These are phyloP conservation scores for Coracopsis vasa DNA, from an alignment of 2,113 vertebrate genomes.

Conservation along the genomic window DNA sequence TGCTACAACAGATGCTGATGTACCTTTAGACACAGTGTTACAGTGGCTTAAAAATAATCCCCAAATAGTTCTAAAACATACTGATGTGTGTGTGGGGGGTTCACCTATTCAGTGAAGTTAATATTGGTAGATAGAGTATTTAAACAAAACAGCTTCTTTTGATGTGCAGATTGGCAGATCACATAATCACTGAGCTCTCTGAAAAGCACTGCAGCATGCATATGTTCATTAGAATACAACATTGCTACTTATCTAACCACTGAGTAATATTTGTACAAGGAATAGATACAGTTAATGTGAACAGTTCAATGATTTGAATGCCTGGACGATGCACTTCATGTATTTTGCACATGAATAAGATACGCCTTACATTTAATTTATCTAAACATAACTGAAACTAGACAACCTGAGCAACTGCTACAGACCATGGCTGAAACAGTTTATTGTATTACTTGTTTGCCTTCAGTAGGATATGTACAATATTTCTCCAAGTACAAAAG, in stretches of 20 bases:
- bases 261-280: not conserved
- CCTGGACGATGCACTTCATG: not conserved
- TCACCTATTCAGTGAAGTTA: not conserved
- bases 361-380: not conserved
- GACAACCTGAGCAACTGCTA: not conserved
- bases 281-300: slow-evolving; percentile 33
- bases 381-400: not conserved
- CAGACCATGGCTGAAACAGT: not conserved
- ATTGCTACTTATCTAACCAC: not conserved
- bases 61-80: slow-evolving; percentile 2
- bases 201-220: not conserved
- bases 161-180: slow-evolving; percentile 59
- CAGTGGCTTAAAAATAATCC: slow-evolving; percentile 28
- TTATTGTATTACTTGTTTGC: not conserved
- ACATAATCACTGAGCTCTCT: slow-evolving; percentile 43
- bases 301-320: not conserved
- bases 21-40: slow-evolving; percentile 10
- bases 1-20: not conserved
- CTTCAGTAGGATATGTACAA: not conserved
- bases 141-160: slow-evolving; percentile 53
- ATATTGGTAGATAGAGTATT: slow-evolving; percentile 25
- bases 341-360: not conserved
- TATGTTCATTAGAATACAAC: slow-evolving; percentile 25
- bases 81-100: not conserved
- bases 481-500: not conserved